Base-by-base conservation (phyloP, 2,888 invertebrate species). In the Hypsopygia costalis region DNA sequence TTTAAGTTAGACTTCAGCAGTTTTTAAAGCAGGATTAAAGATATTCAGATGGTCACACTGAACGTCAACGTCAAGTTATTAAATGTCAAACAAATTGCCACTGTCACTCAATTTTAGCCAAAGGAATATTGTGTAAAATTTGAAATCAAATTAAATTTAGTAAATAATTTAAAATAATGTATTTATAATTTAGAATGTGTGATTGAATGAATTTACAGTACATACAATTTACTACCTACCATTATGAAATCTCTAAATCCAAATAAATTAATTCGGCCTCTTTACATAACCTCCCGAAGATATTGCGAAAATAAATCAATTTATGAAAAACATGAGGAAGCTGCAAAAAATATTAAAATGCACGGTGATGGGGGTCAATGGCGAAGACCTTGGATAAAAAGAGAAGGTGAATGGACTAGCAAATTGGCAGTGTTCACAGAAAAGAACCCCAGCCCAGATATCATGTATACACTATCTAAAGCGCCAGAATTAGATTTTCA, bases 321-420 rank as follows among this genome's bases (percentile, higher is more conserved):
- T 46, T 86, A 87, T 51, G 73, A 86, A 41, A 65, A 64, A 20
- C 55, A 80, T 49, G 87, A 87, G 64, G 81, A 78, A 45, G 79
- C 80, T 5, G 49, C 50, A 21, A 68, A 78, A 38, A 63, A 73
- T 21, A 71, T 76, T 10, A 52, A 49, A 30, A 67, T 82, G 0
- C 60, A 78, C 36, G 88, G 86, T 31, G 90, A 90, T 44, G 72
- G 92, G 22, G 79, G 4, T 16, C 16, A 91, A 34, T 93, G 93
- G 93, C 82, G 93, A n/a, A 90, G 85, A 34, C 90, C 91, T 0
- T 90, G 91, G 80, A 88, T 90, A 37, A 79, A 93, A 41, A 80
- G 90, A 11, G 86, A 91, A 0, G 91, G 89, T 1, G 90, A 91
- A 56, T 91, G 91, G 86, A 87, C 79, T 43, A 89, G 85, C 49